These are phyloP conservation scores for Melitaea cinxia DNA, from an alignment of 1,140 invertebrate species.

Conservation along the genomic window DNA sequence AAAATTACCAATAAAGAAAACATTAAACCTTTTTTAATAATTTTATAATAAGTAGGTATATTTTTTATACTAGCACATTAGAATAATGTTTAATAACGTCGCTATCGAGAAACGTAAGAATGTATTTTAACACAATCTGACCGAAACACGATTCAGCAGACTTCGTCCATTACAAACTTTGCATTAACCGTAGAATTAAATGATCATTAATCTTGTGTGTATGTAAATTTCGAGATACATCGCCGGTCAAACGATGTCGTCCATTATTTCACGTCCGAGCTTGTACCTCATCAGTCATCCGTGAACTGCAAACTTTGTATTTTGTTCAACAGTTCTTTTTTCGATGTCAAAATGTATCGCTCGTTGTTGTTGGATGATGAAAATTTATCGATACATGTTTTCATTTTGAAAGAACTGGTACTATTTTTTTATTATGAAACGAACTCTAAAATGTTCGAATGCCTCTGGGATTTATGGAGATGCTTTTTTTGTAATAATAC, in stretches of 20 bases:
- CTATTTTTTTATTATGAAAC: background rate
- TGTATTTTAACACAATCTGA: too few relatives aligned
- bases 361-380: slow-evolving; percentile 15
- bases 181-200: slow-evolving; percentile 30
- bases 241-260: slow-evolving; percentile 53
- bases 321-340: slow-evolving; percentile 38
- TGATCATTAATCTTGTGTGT: slow-evolving; percentile 63
- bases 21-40: too few relatives aligned
- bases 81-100: too few relatives aligned
- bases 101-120: too few relatives aligned
- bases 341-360: slow-evolving; percentile 13
- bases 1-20: too few relatives aligned
- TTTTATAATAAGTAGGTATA: too few relatives aligned
- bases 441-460: slow-evolving; percentile 7
- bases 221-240: slow-evolving; percentile 69
- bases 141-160: background rate
- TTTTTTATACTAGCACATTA: too few relatives aligned
- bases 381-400: slow-evolving; percentile 11
- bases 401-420: background rate
- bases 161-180: slow-evolving; percentile 31
- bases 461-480: background rate
- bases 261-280: slow-evolving; percentile 48
- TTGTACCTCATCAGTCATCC: slow-evolving; percentile 45
- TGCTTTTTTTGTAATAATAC: background rate
- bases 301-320: slow-evolving; percentile 39